Evolutionary conservation across 2,113 vertebrate species (phyloP), one percentile per base, ranked within the genome.

Genomic region (Nerophis ophidion): DNA sequence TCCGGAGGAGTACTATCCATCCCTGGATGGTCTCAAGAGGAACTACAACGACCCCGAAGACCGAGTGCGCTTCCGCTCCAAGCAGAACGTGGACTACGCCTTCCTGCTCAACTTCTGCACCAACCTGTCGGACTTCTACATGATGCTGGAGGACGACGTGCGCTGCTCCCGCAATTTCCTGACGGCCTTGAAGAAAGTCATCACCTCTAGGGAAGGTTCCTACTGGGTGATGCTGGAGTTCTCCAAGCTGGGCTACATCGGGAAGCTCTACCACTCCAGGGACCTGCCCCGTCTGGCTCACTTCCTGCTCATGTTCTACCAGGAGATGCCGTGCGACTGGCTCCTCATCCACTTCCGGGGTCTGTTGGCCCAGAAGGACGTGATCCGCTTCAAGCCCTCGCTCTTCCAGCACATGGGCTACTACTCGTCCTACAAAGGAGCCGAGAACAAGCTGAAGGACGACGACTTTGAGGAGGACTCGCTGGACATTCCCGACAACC

Each of bases 291-390:
- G 97, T 1, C 64, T 99, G 77, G 97, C 95, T 12, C 94, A 96
- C 69, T 99, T 99, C 90, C 89, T 99, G 74, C 87, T 98, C 84
- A 98, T 99, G 96, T 99, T 99, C 86, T 99, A 99, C 90, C 97
- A 99, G 87, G 96, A 99, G 84, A 99, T 99, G 96, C 96, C 96
- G 83, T 99, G 96, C 0, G 96, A 99, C 71, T 99, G 96, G 96
- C 83, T 99, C 35, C 90, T 99, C 42, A 96, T 95, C 78, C 96
- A 99, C 86, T 99, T 99, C 57, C 86, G 95, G 51, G 92, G 92
- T 44, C 84, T 99, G 1, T 74, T 99, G 80, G 95, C 95, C 65
- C 96, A 99, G 83, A 98, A 96, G 81, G 96, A 98, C 33, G 86
- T 86, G 65, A 86, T 87, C 63, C 92, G 96, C 64, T 99, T 99